Base-by-base conservation (phyloP, 2,113 vertebrate species). In the Equus przewalskii region DNA sequence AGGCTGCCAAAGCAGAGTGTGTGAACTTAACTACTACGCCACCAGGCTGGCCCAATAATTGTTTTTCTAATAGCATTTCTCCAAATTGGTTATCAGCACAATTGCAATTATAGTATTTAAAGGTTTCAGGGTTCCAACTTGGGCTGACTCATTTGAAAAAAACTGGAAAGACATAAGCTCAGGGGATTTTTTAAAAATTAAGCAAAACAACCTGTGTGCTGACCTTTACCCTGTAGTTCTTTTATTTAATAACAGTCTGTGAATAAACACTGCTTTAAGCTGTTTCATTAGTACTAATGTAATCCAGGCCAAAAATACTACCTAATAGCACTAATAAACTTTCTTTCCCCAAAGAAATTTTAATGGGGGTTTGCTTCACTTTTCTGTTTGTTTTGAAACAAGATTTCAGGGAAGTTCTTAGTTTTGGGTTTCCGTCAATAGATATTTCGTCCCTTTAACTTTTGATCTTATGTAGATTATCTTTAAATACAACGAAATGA, bases 231-330 rank as follows among this genome's bases (percentile, higher is more conserved):
- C 95, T 82, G 13, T 65, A 26, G 41, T 89, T 85, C 54, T 86
- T 96, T 97, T 80, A 90, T 44, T 95, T 97, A 96, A 96, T 87
- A 97, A 78, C 64, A 79, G 51, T 86, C 85, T 97, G 54, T 91
- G 96, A 98, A 95, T 91, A 89, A 95, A 91, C 12, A 85, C 22
- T 94, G 89, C 41, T 76, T 82, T 72, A 82, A 94, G 65, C 41
- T 95, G 56, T 84, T 94, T 91, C 36, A 89, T 79, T 93, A 94
- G 72, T 36, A 67, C 65, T 95, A 89, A 88, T 85, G 21, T 64
- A 87, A 96, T 90, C 24, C 72, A 75, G 44, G n/a, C 33, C 83
- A 94, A 84, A 72, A 73, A 78, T 67, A n/a, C 26, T 87, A 91
- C 28, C 30, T 85, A 79, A 67, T 12, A 96, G 9, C 73, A 86